A percentile compares a stretch with the other conserved stretches of the same genome.
phyloP scores from a whole-genome alignment of 92 coral and sea anemone species.

The Bergia sp. region DNA sequence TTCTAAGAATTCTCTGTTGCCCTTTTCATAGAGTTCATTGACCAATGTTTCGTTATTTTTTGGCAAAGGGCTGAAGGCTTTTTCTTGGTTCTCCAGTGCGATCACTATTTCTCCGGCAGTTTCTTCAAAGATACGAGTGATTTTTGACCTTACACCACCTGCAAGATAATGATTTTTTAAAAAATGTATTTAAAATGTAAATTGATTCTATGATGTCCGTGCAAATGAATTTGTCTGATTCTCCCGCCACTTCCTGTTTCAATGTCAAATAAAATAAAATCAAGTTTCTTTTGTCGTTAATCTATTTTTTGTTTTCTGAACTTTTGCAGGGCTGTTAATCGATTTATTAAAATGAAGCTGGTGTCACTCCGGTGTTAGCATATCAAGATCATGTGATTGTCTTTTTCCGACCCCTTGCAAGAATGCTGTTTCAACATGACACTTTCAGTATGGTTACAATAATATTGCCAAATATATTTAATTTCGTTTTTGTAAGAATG shows the following conservation, averaged over 20 bases:
- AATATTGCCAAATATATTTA: too few species aligned
- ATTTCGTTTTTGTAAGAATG: too few species aligned
- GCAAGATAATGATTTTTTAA: background rate
- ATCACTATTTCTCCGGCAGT: conserved; percentile 10
- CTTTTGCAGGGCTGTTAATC: too few species aligned
- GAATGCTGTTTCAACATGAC: too few species aligned
- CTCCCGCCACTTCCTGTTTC: too few species aligned
- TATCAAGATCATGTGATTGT: too few species aligned
- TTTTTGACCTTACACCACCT: background rate
- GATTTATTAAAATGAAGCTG: too few species aligned
- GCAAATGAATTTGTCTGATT: background rate
- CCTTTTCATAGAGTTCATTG: background rate
- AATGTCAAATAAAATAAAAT: background rate
- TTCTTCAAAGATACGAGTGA: conserved; percentile 22
- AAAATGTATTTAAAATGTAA: background rate
- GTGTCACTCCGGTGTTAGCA: too few species aligned
- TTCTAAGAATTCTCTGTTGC: background rate
- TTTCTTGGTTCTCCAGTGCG: background rate
- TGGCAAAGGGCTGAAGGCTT: background rate
- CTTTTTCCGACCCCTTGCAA: too few species aligned
- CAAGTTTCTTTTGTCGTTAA: background rate
- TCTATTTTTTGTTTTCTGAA: too few species aligned
- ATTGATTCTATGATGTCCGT: too few species aligned
- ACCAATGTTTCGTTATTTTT: background rate
- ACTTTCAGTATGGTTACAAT: too few species aligned